These are phyloP conservation scores for Hyposoter dolosus DNA, from an alignment of 2,888 invertebrate species.

Conservation along the genomic window DNA sequence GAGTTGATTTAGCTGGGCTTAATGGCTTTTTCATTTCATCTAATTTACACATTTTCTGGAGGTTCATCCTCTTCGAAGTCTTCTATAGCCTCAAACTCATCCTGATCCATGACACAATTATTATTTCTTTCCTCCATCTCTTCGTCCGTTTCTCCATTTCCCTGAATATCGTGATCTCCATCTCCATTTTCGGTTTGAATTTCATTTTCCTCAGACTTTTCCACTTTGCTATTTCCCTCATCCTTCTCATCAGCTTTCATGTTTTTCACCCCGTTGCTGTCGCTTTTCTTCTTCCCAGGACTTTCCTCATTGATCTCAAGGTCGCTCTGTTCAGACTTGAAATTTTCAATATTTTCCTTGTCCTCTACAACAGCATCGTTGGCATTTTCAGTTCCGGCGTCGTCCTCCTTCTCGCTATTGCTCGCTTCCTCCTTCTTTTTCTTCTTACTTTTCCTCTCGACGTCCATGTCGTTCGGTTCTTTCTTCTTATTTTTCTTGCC, in stretches of 20 bases:
- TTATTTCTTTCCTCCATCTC: background rate
- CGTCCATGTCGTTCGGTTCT: background rate
- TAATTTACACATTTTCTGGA: background rate
- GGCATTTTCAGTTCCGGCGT: background rate
- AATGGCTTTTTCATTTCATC: background rate
- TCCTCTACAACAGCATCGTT: background rate
- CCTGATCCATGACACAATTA: background rate
- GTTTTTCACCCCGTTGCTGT: background rate
- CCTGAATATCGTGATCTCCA: background rate
- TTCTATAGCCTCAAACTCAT: background rate
- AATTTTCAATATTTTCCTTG: background rate
- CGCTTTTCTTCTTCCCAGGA: background rate
- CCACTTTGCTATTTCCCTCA: background rate
- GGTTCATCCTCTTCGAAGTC: background rate
- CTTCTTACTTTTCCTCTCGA: background rate
- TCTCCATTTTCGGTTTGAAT: background rate
- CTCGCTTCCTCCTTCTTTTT: conserved; percentile 10
- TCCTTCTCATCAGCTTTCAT: background rate
- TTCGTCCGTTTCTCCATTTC: background rate
- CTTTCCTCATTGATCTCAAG: background rate
- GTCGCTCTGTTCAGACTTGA: background rate
- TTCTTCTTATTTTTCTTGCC: conserved; percentile 5
- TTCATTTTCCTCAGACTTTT: background rate
- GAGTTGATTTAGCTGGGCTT: background rate
- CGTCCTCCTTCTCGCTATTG: background rate